Evolutionary conservation across 2,113 vertebrate genomes (phyloP), one percentile per base, ranked within the genome.

Genomic region (Todiramphus chloris): DNA sequence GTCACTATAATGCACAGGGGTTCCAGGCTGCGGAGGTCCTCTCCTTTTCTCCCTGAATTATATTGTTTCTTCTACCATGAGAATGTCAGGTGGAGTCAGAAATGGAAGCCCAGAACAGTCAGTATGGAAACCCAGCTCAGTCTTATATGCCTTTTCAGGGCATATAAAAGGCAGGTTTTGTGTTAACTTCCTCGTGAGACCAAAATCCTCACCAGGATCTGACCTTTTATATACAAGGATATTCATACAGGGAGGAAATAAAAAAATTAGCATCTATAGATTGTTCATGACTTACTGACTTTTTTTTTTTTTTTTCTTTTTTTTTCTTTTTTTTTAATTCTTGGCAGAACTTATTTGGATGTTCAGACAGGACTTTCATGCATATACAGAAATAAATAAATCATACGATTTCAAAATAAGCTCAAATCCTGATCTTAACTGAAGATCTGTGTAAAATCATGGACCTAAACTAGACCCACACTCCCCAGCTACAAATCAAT

Each of bases 41-140:
- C 28, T 70, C 48, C 53, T 72, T 67, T 68, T 50, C 10, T 53
- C 24, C 16, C 18, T 67, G 16, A 24, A 82, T 9, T 66, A 66
- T 13, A 51, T 27, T 15, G 5, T 2, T 44, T 63, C 67, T 33
- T 79, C 51, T 33, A 37, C 17, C 1, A 1, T 0, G 1, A 79
- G 10, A 89, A 48, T 10, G 31, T 43, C 35, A 16, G 46, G 41
- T 9, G 44, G 39, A 73, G 13, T 41, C 37, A 63, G 43, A 84
- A 89, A 59, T 2, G 37, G 53, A 89, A 73, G 48, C 14, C 28
- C 31, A 70, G 46, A 78, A 58, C 2, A 46, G 16, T 20, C 44
- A 82, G 10, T 48, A 39, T 23, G 10, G 78, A 81, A 95, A 83
- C 1, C 1, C 44, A 76, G 13, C 37, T 55, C 53, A 63, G 44